Evolutionary conservation across 2,797 vertebrate genomes (phyloP), one percentile per base, ranked within the genome.

Genomic region (Sphaeramia orbicularis): DNA sequence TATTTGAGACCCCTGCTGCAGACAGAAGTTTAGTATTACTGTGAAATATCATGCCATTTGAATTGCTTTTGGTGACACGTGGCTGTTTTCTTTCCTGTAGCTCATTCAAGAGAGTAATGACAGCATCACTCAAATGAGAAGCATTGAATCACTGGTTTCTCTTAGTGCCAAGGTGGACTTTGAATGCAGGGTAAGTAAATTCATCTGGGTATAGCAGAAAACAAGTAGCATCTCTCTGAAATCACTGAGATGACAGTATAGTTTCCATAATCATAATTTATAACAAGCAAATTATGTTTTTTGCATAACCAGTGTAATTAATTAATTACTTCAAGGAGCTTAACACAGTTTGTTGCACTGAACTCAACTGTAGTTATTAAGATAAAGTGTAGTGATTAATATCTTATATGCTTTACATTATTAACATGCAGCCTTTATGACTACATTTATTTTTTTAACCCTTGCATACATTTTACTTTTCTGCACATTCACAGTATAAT

Each of bases 161-260:
- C 95, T 99, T 57, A 98, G 96, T 80, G 95, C 97, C 66, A 98
- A 94, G 85, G 97, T 99, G 75, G 97, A 97, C 91, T 99, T 99
- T 88, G 97, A 97, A 66, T 98, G 97, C 92, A 97, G 93, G 93
- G 98, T 98, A 71, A 92, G 93, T 70, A 48, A 62, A 7, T 16
- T 21, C 16, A 16, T 15, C 12, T 1, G 1, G 15, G 13, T 3
- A 21, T 44, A 10, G 8, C 21, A 38, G 15, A 44, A 35, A 45
- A 44, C 27, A 2, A 40, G 1, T 13, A 3, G 4, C 15, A 13
- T 42, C 7, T 15, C 13, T 21, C 12, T 35, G 1, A 27, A 12
- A 27, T 27, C 24, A 27, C 36, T 51, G 15, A 56, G 27, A 10
- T 21, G 18, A 49, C 2, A 41, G 19, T 32, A 15, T 24, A 10